Conservation (phyloP, 2,888 invertebrate genomes). For the Acleris emargana region DNA sequence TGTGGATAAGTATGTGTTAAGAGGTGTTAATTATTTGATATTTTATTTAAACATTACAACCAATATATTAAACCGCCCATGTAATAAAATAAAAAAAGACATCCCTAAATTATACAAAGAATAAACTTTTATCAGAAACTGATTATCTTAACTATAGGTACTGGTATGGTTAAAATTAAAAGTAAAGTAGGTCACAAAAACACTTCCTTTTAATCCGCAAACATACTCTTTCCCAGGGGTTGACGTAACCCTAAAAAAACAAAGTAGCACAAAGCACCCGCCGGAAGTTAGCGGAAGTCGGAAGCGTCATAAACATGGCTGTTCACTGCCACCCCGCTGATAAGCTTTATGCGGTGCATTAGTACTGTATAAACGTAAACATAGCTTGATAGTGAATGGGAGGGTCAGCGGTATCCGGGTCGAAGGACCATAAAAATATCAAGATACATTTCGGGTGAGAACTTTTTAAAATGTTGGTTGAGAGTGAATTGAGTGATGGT, state of each 20-base stretch:
- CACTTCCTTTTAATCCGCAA: slow-evolving; percentile 16
- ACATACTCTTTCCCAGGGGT: slow-evolving; percentile 26
- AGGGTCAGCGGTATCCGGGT: slow-evolving; percentile 5
- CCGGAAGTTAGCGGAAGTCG: slow-evolving; percentile 32
- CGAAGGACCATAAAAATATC: slow-evolving; percentile 1
- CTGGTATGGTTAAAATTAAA: no score
- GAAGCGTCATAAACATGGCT: slow-evolving; percentile 34
- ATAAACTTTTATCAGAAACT: no score
- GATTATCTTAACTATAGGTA: no score
- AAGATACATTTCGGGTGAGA: background rate
- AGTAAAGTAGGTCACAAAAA: slow-evolving; percentile 10
- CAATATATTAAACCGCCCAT: no score
- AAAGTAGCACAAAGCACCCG: slow-evolving; percentile 24
- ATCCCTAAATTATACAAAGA: no score
- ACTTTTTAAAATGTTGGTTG: no score
- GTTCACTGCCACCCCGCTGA: slow-evolving; percentile 26
- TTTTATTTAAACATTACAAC: no score
- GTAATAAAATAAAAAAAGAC: no score
- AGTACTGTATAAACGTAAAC: slow-evolving; percentile 17
- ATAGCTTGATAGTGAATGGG: slow-evolving; percentile 20
- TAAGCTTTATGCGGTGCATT: slow-evolving; percentile 27
- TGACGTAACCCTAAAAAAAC: slow-evolving; percentile 27
- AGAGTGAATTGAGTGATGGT: no score
- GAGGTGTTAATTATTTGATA: no score
- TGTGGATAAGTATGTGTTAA: no score